A percentile compares a stretch with the other conserved stretches of the same genome.
These are phyloP conservation scores for Eumacrocentrus americanus DNA, from an alignment of 2,888 invertebrate genomes.

Conservation along the genomic window DNA sequence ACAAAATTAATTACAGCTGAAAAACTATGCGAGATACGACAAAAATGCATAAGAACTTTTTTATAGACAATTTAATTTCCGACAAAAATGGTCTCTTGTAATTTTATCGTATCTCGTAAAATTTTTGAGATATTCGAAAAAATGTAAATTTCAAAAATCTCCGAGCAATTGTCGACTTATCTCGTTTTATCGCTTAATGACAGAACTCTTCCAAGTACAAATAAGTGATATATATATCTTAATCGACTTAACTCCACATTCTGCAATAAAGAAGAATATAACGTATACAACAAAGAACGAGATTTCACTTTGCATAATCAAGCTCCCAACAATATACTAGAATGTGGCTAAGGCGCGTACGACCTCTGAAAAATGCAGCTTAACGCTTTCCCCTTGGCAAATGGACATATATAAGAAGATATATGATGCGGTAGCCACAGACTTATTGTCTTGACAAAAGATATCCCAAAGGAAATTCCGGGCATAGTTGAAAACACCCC, in stretches of 20 bases:
- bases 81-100: too few relatives aligned
- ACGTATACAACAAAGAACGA: background rate
- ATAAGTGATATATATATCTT: background rate
- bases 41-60: too few relatives aligned
- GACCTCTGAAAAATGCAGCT: constrained; percentile 54
- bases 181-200: too few relatives aligned
- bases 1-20: background rate
- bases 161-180: too few relatives aligned
- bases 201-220: background rate
- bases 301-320: constrained; percentile 53
- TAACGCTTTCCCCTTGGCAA: constrained; percentile 31
- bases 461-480: constrained; percentile 47
- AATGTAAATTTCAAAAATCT: too few relatives aligned
- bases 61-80: too few relatives aligned
- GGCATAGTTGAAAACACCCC: constrained; percentile 44
- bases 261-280: constrained; percentile 10
- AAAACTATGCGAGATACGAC: too few relatives aligned
- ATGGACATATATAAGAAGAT: constrained; percentile 13
- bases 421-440: background rate
- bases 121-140: too few relatives aligned
- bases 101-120: too few relatives aligned
- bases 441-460: background rate
- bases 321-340: constrained; percentile 53
- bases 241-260: too few relatives aligned
- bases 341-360: constrained; percentile 48